Percentiles rank a stretch among this genome's conserved stretches.
phyloP scores from a whole-genome alignment of 2,113 vertebrate species.

The Archilochus colubris region DNA sequence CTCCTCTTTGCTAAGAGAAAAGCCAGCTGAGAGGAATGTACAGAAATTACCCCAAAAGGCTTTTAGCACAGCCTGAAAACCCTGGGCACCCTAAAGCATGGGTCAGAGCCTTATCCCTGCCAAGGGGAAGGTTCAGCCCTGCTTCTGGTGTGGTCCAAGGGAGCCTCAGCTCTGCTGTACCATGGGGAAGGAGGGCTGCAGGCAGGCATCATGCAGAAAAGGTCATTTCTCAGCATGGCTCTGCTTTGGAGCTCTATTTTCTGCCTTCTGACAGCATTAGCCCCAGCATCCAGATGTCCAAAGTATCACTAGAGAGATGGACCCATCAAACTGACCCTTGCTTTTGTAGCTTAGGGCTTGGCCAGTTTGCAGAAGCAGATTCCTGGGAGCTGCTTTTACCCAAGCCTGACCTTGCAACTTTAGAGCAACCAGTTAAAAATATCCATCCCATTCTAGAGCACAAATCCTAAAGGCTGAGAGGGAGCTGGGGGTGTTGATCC shows the following conservation, averaged over 20 bases:
- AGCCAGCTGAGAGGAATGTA: background rate
- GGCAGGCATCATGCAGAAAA: background rate
- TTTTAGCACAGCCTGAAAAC: background rate
- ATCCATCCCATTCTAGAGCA: background rate
- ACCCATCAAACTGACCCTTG: background rate
- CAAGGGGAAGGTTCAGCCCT: rapidly evolving
- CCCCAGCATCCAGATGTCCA: background rate
- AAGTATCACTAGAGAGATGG: background rate
- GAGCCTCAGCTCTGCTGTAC: background rate
- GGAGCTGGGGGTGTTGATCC: too few species aligned
- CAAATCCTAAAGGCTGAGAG: too few species aligned
- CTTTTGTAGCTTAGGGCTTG: background rate
- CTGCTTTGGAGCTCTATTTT: background rate
- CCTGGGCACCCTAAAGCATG: rapidly evolving
- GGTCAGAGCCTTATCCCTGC: background rate
- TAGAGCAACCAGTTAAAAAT: constrained; percentile 14
- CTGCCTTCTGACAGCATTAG: background rate
- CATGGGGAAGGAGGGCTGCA: background rate
- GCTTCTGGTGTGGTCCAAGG: rapidly evolving
- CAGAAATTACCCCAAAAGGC: background rate
- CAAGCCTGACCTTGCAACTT: background rate
- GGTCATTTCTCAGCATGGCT: background rate
- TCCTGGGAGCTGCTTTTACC: background rate
- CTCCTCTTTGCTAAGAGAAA: background rate
- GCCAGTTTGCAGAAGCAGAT: background rate